phyloP scores from a whole-genome alignment of 2,888 invertebrate genomes.

The Craniophora ligustri region DNA sequence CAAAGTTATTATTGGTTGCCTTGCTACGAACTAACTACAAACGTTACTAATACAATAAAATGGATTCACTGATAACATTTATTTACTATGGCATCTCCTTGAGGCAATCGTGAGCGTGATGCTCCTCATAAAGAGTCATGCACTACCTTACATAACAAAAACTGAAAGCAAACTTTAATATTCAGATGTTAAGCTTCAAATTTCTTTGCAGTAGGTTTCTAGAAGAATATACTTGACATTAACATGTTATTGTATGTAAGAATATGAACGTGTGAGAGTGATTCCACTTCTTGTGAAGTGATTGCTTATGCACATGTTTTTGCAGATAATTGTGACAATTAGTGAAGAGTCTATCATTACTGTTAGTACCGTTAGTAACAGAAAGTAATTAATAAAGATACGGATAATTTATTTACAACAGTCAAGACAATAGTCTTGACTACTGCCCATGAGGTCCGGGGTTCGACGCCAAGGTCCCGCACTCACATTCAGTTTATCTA shows the following conservation, averaged over 20 bases:
- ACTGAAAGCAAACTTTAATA: conserved; percentile 1
- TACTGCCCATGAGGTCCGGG: too few species aligned
- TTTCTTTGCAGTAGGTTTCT: conserved; percentile 1
- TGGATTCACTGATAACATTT: conserved; percentile 11
- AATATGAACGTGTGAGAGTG: conserved; percentile 34
- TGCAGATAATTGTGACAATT: conserved; percentile 26
- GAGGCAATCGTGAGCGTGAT: conserved; percentile 19
- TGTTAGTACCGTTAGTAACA: conserved; percentile 3
- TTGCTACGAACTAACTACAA: too few species aligned
- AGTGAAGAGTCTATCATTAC: background rate
- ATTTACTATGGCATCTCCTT: conserved; percentile 9
- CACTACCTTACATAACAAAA: background rate
- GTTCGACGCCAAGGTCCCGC: too few species aligned
- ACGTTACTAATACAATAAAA: too few species aligned
- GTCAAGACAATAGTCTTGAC: too few species aligned
- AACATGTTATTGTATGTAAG: conserved; percentile 18
- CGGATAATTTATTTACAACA: too few species aligned
- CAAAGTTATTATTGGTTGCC: too few species aligned
- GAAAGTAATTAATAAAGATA: conserved; percentile 6
- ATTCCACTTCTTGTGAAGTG: conserved; percentile 29
- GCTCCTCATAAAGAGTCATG: conserved; percentile 18
- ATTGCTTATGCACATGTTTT: conserved; percentile 21
- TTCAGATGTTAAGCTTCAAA: background rate
- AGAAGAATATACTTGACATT: conserved; percentile 26
- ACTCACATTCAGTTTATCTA: too few species aligned